A percentile compares a stretch with the other conserved stretches of the same genome.
These are phyloP conservation scores for Octodon degus DNA, from an alignment of 2,113 vertebrate species.

Conservation along the genomic window DNA sequence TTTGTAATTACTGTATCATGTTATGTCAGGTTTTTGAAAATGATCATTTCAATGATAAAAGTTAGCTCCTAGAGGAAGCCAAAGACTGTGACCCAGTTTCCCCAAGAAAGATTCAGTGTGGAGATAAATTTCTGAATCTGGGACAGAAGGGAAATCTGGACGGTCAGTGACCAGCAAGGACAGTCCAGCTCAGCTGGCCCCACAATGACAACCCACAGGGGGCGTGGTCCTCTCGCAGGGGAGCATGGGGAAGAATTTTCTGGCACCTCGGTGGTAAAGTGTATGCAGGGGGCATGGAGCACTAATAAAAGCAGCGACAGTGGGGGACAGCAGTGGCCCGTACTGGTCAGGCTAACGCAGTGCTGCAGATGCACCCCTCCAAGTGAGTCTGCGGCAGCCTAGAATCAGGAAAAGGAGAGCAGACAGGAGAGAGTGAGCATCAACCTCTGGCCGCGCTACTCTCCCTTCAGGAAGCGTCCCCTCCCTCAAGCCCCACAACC, in stretches of 20 bases:
- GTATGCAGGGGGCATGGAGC: rapidly evolving
- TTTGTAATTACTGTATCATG: background rate
- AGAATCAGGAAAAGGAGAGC: background rate
- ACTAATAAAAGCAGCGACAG: background rate
- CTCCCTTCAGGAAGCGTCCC: background rate
- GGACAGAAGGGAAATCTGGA: background rate
- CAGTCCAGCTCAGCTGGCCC: background rate
- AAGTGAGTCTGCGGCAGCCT: background rate
- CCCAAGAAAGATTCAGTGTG: background rate
- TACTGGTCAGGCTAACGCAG: rapidly evolving
- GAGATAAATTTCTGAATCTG: slow-evolving; percentile 50
- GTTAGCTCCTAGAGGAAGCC: background rate
- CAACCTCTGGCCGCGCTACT: rapidly evolving
- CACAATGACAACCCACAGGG: background rate
- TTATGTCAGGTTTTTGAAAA: slow-evolving; percentile 6
- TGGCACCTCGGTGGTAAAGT: rapidly evolving
- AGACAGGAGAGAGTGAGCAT: background rate
- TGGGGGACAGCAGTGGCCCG: background rate
- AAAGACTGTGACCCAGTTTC: background rate
- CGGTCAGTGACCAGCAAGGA: background rate
- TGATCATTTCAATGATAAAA: background rate
- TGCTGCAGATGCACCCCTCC: background rate
- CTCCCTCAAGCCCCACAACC: background rate
- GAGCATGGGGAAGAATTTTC: background rate
- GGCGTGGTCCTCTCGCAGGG: background rate